Evolutionary conservation across 1,140 invertebrate genomes (phyloP), one percentile per base, ranked within the genome.

Genomic region (Rhynchophorus ferrugineus): DNA sequence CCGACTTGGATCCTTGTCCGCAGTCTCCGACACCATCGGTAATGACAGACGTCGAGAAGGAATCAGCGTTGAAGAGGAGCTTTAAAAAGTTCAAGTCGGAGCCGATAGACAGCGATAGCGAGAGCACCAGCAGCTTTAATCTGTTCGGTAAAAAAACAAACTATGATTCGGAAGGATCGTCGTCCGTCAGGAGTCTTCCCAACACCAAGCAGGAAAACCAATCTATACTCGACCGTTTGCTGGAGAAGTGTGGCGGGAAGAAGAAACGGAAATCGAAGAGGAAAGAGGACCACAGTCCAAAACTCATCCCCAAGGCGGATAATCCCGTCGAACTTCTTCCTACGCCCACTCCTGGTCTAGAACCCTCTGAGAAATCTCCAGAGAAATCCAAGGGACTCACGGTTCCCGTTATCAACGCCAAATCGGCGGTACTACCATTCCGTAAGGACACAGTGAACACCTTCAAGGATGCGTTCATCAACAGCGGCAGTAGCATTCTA

Each of bases 1-100:
- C 86, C 0, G 85, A 89, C 62, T 69, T 88, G 37, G 85, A 88
- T 59, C 79, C 81, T 2, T 75, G 73, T 49, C 76, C 77, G 1
- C 73, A 78, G 7, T 84, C 80, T 14, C 82, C 82, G 3, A 77
- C 79, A 3, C 69, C 79, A 2, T 83, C 79, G 1, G 77, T 78
- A 1, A 71, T 70, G 0, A 73, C 72, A 43, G 72, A 71, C 37
- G 56, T 64, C 0, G 73, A 76, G 52, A 44, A 58, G 17, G 36
- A 61, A 56, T 59, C 64, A 36, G 42, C 51, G 14, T 46, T 21
- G 6, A 61, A 58, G 44, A 54, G 35, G 19, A 50, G 33, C 8
- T 18, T 49, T 0, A 53, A 51, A 20, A 63, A 59, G 44, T 60
- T 69, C 11, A 73, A 77, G 60, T 68, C 69, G 11, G 72, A 71